A percentile compares a stretch with the other conserved stretches of the same genome.
These are phyloP conservation scores for Caenorhabditis becei DNA, from an alignment of 2,888 invertebrate genomes.

Conservation along the genomic window DNA sequence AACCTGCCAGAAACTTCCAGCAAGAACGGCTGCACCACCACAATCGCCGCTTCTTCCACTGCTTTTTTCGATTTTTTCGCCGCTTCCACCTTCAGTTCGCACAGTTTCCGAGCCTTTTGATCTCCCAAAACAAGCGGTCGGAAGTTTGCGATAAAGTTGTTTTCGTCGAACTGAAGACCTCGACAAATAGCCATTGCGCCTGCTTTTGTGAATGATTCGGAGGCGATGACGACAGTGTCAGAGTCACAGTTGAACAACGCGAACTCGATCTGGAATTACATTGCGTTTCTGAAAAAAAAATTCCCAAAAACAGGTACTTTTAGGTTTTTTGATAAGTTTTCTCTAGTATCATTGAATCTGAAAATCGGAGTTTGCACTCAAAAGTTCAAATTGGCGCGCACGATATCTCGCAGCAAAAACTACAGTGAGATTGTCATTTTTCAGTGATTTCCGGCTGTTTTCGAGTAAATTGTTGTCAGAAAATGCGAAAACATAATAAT, in stretches of 20 bases:
- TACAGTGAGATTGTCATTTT: too few species aligned
- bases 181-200: constrained; percentile 45
- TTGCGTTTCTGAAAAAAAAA: constrained; percentile 7
- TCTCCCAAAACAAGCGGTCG: constrained; percentile 59
- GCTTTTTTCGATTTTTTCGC: constrained; percentile 54
- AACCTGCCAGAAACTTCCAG: constrained; percentile 50
- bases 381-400: too few species aligned
- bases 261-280: constrained; percentile 44
- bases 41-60: constrained; percentile 41
- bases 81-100: constrained; percentile 39
- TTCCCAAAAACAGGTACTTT: too few species aligned
- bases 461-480: too few species aligned
- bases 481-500: too few species aligned
- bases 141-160: constrained; percentile 24
- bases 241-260: constrained; percentile 45
- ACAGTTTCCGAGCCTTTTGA: constrained; percentile 32
- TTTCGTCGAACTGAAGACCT: constrained; percentile 33
- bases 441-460: too few species aligned
- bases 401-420: too few species aligned
- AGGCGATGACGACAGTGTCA: constrained; percentile 27
- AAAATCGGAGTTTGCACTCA: too few species aligned
- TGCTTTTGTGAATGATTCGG: constrained; percentile 43
- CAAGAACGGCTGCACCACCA: constrained; percentile 67
- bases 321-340: background rate
- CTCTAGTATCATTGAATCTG: too few species aligned